Percentiles rank a stretch among this genome's conserved stretches.
Conservation (phyloP, 2,113 vertebrate species). For the Rattus rattus region DNA sequence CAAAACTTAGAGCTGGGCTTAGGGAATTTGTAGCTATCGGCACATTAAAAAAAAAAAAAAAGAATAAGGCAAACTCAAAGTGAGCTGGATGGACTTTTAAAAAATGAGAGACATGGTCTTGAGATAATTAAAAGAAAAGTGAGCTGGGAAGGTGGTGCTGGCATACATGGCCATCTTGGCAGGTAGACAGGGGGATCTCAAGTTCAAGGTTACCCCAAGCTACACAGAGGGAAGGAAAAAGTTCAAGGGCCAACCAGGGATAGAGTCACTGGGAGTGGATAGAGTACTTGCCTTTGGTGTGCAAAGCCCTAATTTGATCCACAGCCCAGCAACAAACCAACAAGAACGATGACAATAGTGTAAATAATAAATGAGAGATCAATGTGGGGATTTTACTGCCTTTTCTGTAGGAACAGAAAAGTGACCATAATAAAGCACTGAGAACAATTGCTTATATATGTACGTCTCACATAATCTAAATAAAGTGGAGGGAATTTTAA, state of each 20-base stretch:
- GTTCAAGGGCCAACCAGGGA: no score
- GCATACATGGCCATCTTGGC: not conserved
- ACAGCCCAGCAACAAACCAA: not conserved
- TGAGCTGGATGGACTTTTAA: not conserved
- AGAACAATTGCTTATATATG: no score
- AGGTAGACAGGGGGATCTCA: no score
- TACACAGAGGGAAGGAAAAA: not conserved
- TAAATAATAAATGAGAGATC: not conserved
- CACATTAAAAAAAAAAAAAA: not conserved
- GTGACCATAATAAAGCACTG: not conserved
- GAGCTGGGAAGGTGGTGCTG: not conserved
- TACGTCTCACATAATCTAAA: not conserved
- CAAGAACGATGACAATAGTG: not conserved
- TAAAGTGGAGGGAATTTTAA: not conserved
- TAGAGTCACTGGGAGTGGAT: no score
- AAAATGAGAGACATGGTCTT: not conserved
- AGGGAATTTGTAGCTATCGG: not conserved
- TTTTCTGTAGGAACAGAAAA: not conserved
- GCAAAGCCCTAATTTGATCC: not conserved
- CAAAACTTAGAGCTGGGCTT: not conserved
- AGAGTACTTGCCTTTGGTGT: not conserved
- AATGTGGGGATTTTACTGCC: not conserved
- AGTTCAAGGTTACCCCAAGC: not conserved
- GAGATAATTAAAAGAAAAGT: not conserved
- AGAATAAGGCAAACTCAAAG: not conserved